Conservation (phyloP, 2,888 invertebrate species). For the Agrenia bidenticulata region DNA sequence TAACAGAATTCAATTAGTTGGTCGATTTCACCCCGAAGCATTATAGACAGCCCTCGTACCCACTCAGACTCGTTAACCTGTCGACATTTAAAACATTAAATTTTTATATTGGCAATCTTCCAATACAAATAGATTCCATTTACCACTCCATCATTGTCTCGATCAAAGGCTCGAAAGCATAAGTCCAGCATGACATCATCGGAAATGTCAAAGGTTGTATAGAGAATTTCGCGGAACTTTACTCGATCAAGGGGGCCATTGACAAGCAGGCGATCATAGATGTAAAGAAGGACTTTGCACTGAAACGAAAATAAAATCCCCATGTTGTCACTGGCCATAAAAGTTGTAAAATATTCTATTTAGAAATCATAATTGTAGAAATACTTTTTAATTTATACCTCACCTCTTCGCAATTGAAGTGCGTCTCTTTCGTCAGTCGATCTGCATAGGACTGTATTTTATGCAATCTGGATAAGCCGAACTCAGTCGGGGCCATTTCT, state of each 20-base stretch:
- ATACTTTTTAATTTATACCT: not conserved
- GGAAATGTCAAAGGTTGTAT: constrained; percentile 40
- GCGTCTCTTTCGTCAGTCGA: constrained; percentile 27
- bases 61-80: constrained; percentile 36
- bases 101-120: not conserved
- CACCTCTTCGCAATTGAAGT: constrained; percentile 46
- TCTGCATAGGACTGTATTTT: constrained; percentile 36
- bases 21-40: constrained; percentile 44
- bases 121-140: constrained; percentile 1
- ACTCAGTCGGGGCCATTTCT: too few relatives aligned
- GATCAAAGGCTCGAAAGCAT: constrained; percentile 41
- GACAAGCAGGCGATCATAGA: constrained; percentile 18
- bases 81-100: not conserved
- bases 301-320: constrained; percentile 21
- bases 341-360: too few relatives aligned
- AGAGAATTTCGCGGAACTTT: constrained; percentile 42
- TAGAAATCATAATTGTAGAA: too few relatives aligned
- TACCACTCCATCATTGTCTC: constrained; percentile 40
- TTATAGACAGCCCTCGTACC: constrained; percentile 39
- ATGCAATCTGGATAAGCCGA: constrained; percentile 14
- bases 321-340: too few relatives aligned
- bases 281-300: constrained; percentile 23
- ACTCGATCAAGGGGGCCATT: constrained; percentile 39
- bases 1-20: constrained; percentile 44
- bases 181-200: constrained; percentile 48